Evolutionary conservation across 2,888 invertebrate species (phyloP), one percentile per base, ranked within the genome.

Genomic region (Cantharis rustica): DNA sequence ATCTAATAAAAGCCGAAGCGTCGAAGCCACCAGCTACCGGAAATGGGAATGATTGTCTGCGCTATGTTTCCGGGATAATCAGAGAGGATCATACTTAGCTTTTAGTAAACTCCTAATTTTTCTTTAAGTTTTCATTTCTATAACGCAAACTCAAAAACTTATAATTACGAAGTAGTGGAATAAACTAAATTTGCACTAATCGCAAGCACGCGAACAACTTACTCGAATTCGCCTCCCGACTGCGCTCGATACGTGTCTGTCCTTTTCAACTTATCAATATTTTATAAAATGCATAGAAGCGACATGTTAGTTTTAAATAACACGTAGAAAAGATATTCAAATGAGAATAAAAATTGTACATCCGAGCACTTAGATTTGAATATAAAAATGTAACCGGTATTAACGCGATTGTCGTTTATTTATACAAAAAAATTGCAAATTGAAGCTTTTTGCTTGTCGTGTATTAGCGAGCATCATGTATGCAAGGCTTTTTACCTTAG

Each of bases 401-500:
- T 47, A 47, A 47, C 47, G 9, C 47, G 47, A 47, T 47, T 47
- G 47, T 47, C 47, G 47, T 47, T 47, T 47, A 47, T 47, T 47
- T 47, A 47, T 47, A 70, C 16, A 66, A 23, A 66, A 23, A 66
- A 66, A 73, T 78, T 76, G 73, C 63, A 77, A 77, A 75, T 71
- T 75, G 76, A 79, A 77, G 75, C 74, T 73, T 71, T 71, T 78
- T 74, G 69, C 69, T 62, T 47, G 63, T 64, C 75, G 77, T 80
- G 81, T 82, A 83, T 83, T 84, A 84, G 81, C 79, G 82, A 83
- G 82, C 87, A 87, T 87, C 87, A 85, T 85, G 84, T 87, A 87
- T 87, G 87, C 87, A 87, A 84, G 86, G 87, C 87, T 87, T 87
- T 88, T 87, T 87, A 87, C 86, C 84, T 80, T 84, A 84, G 86